Percentiles rank a stretch among this genome's conserved stretches.
Evolutionary conservation across 2,888 invertebrate species (phyloP).

Genomic region (Timema cristinae): DNA sequence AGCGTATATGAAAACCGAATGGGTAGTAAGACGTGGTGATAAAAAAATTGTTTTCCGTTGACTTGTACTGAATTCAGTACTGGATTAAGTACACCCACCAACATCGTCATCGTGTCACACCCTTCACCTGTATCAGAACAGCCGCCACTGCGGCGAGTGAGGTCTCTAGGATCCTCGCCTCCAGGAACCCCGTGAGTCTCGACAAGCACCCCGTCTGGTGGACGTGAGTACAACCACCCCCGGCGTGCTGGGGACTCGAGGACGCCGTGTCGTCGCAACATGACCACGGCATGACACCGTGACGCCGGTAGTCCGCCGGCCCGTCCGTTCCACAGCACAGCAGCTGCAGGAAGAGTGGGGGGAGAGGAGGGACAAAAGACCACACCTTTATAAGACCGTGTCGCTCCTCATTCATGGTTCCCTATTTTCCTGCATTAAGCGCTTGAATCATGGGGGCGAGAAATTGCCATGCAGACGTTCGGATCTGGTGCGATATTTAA

Average conservation of each 20-base stretch:
- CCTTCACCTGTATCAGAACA: neutral
- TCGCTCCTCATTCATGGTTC: too few relatives aligned
- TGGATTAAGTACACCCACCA: too few relatives aligned
- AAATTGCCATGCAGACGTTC: too few relatives aligned
- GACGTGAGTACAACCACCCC: neutral
- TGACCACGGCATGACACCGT: neutral
- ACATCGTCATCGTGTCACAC: too few relatives aligned
- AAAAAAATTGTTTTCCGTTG: too few relatives aligned
- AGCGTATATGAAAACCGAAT: too few relatives aligned
- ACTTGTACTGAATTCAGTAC: too few relatives aligned
- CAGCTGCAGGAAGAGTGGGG: neutral
- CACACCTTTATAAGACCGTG: too few relatives aligned
- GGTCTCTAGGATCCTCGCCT: slow-evolving; percentile 3
- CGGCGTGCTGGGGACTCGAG: neutral
- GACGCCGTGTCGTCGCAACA: neutral
- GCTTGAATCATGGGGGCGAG: too few relatives aligned
- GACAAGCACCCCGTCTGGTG: slow-evolving; percentile 7
- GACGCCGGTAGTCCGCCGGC: slow-evolving; percentile 1
- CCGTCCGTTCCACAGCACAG: slow-evolving; percentile 5
- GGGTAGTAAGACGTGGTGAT: too few relatives aligned
- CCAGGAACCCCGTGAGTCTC: neutral
- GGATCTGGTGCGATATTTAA: too few relatives aligned
- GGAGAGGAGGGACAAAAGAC: neutral
- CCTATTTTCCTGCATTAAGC: too few relatives aligned
- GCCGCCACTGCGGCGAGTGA: neutral